Percentiles rank a stretch among this genome's conserved stretches.
These are phyloP conservation scores for Andrena haemorrhoa DNA, from an alignment of 2,888 invertebrate genomes.

Conservation along the genomic window DNA sequence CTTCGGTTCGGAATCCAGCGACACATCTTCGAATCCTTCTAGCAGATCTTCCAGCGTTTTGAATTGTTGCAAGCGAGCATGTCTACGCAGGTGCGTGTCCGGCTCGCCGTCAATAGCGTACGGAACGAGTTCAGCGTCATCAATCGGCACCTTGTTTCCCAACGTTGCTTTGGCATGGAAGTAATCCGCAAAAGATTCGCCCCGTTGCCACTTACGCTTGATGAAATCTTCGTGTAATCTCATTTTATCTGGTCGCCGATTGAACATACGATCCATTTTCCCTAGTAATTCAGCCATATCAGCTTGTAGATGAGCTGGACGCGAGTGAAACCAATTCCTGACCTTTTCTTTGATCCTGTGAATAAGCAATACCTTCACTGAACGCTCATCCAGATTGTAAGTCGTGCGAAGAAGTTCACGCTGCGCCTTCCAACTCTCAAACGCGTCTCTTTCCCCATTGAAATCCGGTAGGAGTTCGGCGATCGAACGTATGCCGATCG, in stretches of 20 bases:
- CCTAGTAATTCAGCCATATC: background rate
- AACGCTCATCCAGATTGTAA: background rate
- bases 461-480: constrained; percentile 4
- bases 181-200: constrained; percentile 11
- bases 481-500: constrained; percentile 4
- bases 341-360: background rate
- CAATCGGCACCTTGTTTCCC: constrained; percentile 16
- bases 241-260: background rate
- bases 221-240: background rate
- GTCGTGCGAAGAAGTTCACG: background rate
- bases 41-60: background rate
- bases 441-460: background rate
- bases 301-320: background rate
- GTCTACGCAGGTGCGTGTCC: background rate
- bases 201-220: background rate
- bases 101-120: background rate
- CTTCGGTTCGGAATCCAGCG: background rate
- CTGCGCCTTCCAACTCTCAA: constrained; percentile 8
- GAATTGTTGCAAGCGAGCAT: constrained; percentile 5
- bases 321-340: constrained; percentile 5
- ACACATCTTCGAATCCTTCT: constrained; percentile 4
- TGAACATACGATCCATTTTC: constrained; percentile 1
- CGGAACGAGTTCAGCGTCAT: background rate
- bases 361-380: background rate
- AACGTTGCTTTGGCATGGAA: background rate